These are phyloP conservation scores for Danio choprae DNA, from an alignment of 2,797 vertebrate species.

Conservation along the genomic window DNA sequence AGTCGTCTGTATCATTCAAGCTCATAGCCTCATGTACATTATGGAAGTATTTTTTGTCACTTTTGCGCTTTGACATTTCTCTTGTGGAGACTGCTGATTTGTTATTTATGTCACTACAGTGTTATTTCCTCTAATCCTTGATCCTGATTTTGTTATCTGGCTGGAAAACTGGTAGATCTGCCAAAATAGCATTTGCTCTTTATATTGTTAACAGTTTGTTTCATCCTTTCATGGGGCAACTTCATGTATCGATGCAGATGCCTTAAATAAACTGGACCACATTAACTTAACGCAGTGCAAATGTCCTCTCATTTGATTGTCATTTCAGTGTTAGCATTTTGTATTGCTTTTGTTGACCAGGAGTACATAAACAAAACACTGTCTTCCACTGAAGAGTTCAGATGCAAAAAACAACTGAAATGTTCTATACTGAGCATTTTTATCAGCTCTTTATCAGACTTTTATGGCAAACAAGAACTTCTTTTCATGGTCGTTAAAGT, in stretches of 20 bases:
- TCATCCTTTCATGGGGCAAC: slow-evolving; percentile 64
- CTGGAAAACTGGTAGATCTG: slow-evolving; percentile 59
- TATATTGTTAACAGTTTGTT: slow-evolving; percentile 55
- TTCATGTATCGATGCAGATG: slow-evolving; percentile 68
- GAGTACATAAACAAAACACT: background rate
- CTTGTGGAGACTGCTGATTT: slow-evolving; percentile 57
- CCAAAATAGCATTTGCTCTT: slow-evolving; percentile 58
- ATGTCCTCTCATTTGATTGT: background rate
- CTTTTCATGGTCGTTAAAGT: too few relatives aligned
- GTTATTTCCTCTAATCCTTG: slow-evolving; percentile 54
- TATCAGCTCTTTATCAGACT: too few relatives aligned
- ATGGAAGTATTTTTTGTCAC: slow-evolving; percentile 57
- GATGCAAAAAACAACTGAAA: too few relatives aligned
- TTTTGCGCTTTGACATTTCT: slow-evolving; percentile 58
- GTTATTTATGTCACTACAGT: slow-evolving; percentile 61
- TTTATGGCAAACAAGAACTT: too few relatives aligned
- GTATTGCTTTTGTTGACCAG: background rate
- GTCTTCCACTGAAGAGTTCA: too few relatives aligned
- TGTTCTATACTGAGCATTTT: too few relatives aligned
- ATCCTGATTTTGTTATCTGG: slow-evolving; percentile 45
- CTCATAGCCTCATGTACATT: slow-evolving; percentile 47
- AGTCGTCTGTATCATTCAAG: background rate
- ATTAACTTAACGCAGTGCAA: slow-evolving; percentile 46
- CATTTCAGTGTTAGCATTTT: background rate
- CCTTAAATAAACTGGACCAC: slow-evolving; percentile 65